Percentiles rank a stretch among this genome's conserved stretches.
phyloP scores from a whole-genome alignment of 92 coral and sea anemone species.

The Zoanthus gigantus region DNA sequence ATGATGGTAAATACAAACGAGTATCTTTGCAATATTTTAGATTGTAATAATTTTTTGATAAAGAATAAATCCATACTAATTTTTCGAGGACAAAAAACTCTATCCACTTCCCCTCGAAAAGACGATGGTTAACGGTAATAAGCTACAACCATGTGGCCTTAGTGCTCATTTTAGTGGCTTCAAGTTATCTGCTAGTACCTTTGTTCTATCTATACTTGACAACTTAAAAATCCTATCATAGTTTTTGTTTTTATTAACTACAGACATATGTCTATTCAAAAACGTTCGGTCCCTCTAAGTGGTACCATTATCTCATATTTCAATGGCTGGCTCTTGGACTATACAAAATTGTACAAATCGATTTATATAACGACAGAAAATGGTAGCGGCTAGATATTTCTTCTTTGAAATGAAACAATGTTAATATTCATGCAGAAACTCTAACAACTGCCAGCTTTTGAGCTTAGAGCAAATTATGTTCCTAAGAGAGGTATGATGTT shows the following conservation, averaged over 20 bases:
- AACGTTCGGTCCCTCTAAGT: not conserved
- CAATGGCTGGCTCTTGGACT: not conserved
- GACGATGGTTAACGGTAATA: not conserved
- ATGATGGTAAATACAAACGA: not conserved
- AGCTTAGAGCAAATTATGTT: too few relatives aligned
- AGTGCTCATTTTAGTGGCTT: too few relatives aligned
- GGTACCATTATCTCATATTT: not conserved
- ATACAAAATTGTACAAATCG: too few relatives aligned
- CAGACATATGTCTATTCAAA: not conserved
- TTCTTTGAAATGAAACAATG: too few relatives aligned
- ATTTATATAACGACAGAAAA: too few relatives aligned
- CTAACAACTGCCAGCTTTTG: too few relatives aligned
- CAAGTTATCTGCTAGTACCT: too few relatives aligned
- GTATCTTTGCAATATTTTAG: not conserved
- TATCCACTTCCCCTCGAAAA: not conserved
- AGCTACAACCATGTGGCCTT: too few relatives aligned
- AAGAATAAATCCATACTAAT: not conserved
- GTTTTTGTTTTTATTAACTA: not conserved
- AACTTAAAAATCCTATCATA: not conserved
- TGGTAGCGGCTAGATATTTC: too few relatives aligned
- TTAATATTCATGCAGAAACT: too few relatives aligned
- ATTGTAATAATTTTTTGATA: not conserved
- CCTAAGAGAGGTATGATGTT: too few relatives aligned
- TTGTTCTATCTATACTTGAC: not conserved
- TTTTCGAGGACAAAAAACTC: not conserved